These are phyloP conservation scores for Reinhardtius hippoglossoides DNA, from an alignment of 2,113 vertebrate species.

Conservation along the genomic window DNA sequence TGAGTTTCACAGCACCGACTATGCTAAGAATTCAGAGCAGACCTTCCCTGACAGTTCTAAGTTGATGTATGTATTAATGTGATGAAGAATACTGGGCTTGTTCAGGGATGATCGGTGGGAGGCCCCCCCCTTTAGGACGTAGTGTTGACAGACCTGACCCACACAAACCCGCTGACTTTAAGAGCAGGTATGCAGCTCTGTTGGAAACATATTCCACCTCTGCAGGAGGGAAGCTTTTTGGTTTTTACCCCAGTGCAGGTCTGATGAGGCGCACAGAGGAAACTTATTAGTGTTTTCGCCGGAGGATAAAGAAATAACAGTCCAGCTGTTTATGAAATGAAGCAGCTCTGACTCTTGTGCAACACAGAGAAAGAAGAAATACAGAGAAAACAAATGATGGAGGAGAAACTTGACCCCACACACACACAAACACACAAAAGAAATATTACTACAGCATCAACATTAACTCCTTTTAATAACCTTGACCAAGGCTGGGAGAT, in stretches of 20 bases:
- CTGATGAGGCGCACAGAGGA: not conserved
- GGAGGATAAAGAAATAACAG: not conserved
- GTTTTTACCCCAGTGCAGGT: not conserved
- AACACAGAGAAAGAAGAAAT: not conserved
- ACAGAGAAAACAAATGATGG: not conserved
- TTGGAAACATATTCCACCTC: constrained; percentile 30
- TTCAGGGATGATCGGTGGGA: constrained; percentile 52
- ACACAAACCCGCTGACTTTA: constrained; percentile 36
- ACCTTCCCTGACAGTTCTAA: constrained; percentile 7
- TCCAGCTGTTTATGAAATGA: constrained; percentile 23
- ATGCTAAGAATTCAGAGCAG: constrained; percentile 56
- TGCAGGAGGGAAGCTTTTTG: not conserved
- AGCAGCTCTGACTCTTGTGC: not conserved
- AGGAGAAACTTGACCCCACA: not conserved
- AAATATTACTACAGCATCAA: too few relatives aligned
- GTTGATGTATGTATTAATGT: constrained; percentile 39
- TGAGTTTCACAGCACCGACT: constrained; percentile 32
- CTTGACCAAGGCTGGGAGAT: too few relatives aligned
- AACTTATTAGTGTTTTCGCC: constrained; percentile 1
- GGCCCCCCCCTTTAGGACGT: constrained; percentile 28
- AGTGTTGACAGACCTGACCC: constrained; percentile 65
- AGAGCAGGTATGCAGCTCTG: constrained; percentile 58
- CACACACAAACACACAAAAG: too few relatives aligned
- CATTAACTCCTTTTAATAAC: too few relatives aligned
- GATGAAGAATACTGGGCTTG: constrained; percentile 39